Evolutionary conservation across 2,888 invertebrate species (phyloP).

Genomic region (Macaria notata): DNA sequence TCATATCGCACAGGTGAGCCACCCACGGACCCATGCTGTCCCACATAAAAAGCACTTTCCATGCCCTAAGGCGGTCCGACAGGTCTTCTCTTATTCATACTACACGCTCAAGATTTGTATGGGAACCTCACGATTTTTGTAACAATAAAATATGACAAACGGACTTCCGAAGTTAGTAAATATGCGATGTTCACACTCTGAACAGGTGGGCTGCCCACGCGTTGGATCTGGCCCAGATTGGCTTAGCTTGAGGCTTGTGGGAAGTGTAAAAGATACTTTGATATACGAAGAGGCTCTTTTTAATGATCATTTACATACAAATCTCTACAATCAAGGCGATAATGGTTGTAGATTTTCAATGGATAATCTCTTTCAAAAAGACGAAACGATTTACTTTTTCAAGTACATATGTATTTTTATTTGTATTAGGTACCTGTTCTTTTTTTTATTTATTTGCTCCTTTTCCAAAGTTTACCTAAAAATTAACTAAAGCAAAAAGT

Average conservation of each 20-base stretch:
- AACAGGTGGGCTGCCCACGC: constrained; percentile 29
- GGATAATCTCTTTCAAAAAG: too few species aligned
- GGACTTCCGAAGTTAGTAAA: constrained; percentile 18
- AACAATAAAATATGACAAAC: constrained; percentile 6
- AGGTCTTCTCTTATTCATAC: neutral
- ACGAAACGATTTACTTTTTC: too few species aligned
- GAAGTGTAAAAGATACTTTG: neutral
- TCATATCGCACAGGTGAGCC: constrained; percentile 15
- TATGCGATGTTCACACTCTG: constrained; percentile 1
- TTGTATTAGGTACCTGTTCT: too few species aligned
- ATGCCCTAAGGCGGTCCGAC: constrained; percentile 5
- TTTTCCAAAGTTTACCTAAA: too few species aligned
- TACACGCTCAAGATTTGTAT: constrained; percentile 14
- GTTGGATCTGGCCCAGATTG: constrained; percentile 23
- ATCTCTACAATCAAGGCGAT: too few species aligned
- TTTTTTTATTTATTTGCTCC: too few species aligned
- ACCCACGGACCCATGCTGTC: constrained; percentile 4
- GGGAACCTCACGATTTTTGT: constrained; percentile 14
- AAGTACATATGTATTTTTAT: too few species aligned
- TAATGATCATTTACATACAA: too few species aligned
- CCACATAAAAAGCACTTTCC: constrained; percentile 17
- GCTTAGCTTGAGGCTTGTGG: constrained; percentile 12
- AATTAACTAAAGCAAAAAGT: too few species aligned
- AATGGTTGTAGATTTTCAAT: too few species aligned
- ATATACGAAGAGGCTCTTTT: too few species aligned